Evolutionary conservation across 2,113 vertebrate genomes (phyloP), one percentile per base, ranked within the genome.

Genomic region (Ranitomeya variabilis): DNA sequence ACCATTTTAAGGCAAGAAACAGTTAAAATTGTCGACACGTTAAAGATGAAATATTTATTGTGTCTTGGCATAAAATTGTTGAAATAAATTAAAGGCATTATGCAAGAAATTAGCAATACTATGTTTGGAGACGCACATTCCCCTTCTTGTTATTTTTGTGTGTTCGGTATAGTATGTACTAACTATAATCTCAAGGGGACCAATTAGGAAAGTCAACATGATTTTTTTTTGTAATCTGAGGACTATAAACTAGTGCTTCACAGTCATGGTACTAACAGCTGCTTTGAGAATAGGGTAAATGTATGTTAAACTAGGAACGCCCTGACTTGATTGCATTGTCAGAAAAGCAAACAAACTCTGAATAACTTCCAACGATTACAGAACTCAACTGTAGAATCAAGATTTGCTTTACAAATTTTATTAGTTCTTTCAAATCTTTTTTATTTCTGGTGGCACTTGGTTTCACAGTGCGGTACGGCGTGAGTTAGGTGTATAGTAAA

Each of bases 141-240:
- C 19, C 19, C 37, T 8, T 66, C 81, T 51, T n/a, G 81, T 45
- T 64, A 10, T 81, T 21, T 83, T 45, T 45, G 37, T 64, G 37
- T 83, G 31, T 45, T 83, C 81, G n/a, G 60, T 52, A 51, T 37
- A 13, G 37, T 52, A 83, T 83, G 64, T 83, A 83, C 81, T 83
- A 66, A 86, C 79, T 67, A 16, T 26, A 86, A 45, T 86, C 85
- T 86, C 85, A 18, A 62, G 73, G 85, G 73, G 62, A 83, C 81
- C 60, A 83, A 54, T 79, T 66, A 62, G 73, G 18, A 79, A 78
- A 79, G 59, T 86, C 74, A 86, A 86, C 74, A 64, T 37, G 74
- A 51, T 79, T 59, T 54, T 86, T 12, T 86, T 77, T 37, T 8
- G n/a, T 52, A 78, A 78, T 86, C 54, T 78, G 76, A 86, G 26